Evolutionary conservation across 2,888 invertebrate species (phyloP).

Genomic region (Nomada ruficornis): DNA sequence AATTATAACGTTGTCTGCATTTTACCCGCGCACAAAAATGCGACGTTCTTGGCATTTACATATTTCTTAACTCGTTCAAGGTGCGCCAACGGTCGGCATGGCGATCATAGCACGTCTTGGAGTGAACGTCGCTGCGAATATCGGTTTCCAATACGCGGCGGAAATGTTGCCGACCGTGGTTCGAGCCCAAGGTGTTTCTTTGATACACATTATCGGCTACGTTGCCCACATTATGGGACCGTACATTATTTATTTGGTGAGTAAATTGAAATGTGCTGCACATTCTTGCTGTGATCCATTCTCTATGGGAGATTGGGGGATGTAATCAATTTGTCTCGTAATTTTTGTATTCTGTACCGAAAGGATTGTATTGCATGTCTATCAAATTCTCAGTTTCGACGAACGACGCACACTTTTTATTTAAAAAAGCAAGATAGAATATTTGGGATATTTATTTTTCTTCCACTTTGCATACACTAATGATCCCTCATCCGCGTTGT

Average conservation of each 20-base stretch:
- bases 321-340: background rate
- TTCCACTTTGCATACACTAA: too few species aligned
- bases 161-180: constrained; percentile 95
- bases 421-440: too few species aligned
- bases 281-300: background rate
- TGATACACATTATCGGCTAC: constrained; percentile 95
- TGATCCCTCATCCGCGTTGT: too few species aligned
- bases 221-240: constrained; percentile 93
- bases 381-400: too few species aligned
- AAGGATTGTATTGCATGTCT: too few species aligned
- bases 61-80: constrained; percentile 77
- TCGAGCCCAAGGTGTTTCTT: constrained; percentile 93
- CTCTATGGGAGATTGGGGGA: background rate
- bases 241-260: constrained; percentile 93
- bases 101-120: constrained; percentile 94
- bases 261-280: constrained; percentile 71
- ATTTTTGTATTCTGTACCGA: too few species aligned
- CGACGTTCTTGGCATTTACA: constrained; percentile 40
- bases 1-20: background rate
- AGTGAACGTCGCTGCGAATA: constrained; percentile 95
- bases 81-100: constrained; percentile 90
- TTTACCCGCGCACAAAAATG: constrained; percentile 2
- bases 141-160: constrained; percentile 95
- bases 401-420: too few species aligned
- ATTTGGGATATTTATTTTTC: too few species aligned